Evolutionary conservation across 2,113 vertebrate genomes (phyloP).

Genomic region (Ailurus styani): DNA sequence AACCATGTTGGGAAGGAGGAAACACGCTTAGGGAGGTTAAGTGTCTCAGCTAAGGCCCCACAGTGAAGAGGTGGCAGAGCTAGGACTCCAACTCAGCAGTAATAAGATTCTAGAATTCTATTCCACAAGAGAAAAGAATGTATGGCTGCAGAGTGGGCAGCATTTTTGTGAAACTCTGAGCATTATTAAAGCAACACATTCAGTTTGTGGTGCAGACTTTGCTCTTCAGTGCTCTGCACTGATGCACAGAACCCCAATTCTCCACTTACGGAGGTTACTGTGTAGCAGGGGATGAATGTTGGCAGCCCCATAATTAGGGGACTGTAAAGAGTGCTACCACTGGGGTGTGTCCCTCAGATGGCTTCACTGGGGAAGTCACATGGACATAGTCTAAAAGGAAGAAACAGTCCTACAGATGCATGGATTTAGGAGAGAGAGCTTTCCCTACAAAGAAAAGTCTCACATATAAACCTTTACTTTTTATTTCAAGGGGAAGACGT

Average conservation of each 20-base stretch:
- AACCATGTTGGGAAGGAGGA: not conserved
- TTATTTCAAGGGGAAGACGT: not conserved
- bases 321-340: not conserved
- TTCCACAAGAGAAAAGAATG: not conserved
- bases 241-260: not conserved
- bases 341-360: not conserved
- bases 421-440: not conserved
- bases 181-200: not conserved
- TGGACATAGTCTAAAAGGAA: not conserved
- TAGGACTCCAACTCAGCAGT: not conserved
- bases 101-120: not conserved
- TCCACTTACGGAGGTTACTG: accelerated
- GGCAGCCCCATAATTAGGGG: not conserved
- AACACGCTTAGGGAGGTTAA: not conserved
- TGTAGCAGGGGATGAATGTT: too few relatives aligned
- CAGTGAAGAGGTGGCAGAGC: not conserved
- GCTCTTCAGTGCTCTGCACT: not conserved
- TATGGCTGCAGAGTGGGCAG: not conserved
- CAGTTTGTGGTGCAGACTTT: not conserved
- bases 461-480: not conserved
- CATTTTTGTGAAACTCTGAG: not conserved
- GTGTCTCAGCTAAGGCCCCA: not conserved
- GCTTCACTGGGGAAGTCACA: accelerated
- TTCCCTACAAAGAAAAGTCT: not conserved
- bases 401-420: not conserved